A percentile compares a stretch with the other conserved stretches of the same genome.
Evolutionary conservation across 2,888 invertebrate genomes (phyloP).

Genomic region (Fragum whitleyi): DNA sequence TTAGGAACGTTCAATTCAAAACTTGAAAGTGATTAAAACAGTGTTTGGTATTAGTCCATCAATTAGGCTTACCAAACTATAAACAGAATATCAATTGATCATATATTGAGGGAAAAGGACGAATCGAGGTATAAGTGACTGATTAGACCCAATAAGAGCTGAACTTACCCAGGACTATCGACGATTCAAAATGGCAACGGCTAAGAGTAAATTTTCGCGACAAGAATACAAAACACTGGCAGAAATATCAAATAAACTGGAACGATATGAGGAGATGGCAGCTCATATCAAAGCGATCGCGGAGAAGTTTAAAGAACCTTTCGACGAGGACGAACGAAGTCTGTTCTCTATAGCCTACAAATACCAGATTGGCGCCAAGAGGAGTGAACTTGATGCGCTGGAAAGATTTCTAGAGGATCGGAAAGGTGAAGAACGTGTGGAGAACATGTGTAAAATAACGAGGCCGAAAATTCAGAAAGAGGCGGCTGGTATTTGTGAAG

Average conservation of each 20-base stretch:
- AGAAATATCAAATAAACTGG: background rate
- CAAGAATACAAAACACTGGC: background rate
- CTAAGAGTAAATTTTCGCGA: background rate
- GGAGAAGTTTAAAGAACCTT: background rate
- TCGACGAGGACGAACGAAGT: background rate
- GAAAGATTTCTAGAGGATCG: background rate
- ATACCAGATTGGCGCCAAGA: background rate
- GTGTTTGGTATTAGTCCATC: too few relatives aligned
- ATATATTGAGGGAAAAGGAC: too few relatives aligned
- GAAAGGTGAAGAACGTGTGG: background rate
- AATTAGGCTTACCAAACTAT: too few relatives aligned
- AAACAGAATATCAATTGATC: too few relatives aligned
- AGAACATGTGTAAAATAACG: background rate
- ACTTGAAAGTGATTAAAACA: too few relatives aligned
- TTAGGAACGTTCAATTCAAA: too few relatives aligned
- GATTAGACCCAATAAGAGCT: too few relatives aligned
- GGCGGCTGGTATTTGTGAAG: background rate
- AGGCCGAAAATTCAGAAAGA: background rate
- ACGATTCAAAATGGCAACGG: background rate
- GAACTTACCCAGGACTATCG: too few relatives aligned
- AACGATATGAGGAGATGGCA: background rate
- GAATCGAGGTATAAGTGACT: too few relatives aligned
- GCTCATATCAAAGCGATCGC: background rate
- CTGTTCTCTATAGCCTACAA: background rate
- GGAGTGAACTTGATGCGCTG: background rate